Base-by-base conservation (phyloP, 2,113 vertebrate genomes). In the Mormyrus lacerda region DNA sequence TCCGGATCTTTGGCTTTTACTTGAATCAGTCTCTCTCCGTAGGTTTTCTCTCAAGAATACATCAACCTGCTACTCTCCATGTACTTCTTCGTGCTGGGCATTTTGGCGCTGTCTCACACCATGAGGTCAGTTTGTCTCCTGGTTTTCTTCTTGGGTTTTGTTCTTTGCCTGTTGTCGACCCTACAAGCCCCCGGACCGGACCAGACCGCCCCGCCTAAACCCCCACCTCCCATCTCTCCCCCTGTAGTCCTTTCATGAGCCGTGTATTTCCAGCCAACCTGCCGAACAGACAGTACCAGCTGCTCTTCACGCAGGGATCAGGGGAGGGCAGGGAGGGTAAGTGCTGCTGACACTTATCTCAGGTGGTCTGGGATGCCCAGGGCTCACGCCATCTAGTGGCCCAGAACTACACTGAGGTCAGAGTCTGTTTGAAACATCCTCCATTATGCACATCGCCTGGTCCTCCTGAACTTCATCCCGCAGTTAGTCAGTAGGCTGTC, bases 31-130 rank as follows among this genome's bases (percentile, higher is more conserved):
- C 44, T 61, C 19, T 4, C 3, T 73, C 39, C 45, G 0, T 94
- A 99, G 98, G 96, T 99, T 42, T 99, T 99, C 93, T 99, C 98
- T 91, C 97, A 99, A 93, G 98, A 99, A 91, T 99, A 99, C 94
- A 99, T 99, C 95, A 99, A 99, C 93, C 94, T 99, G 91, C 94
- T 99, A 91, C 96, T 99, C 48, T 99, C 98, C 8, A 95, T 99
- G 95, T 99, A 99, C 93, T 99, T 99, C 96, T 99, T 99, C 1
- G 97, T 97, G 89, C 95, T 99, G 93, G 98, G 98, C 17, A 97
- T 99, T 93, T 95, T 99, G n/a, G 98, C 98, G 89, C 94, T 99
- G 93, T 98, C 98, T 35, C 98, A 99, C 95, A 99, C 98, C n/a
- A 97, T 99, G 96, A 99, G 98, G 98, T 99, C 94, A 89, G 50